Evolutionary conservation across 2,113 vertebrate species (phyloP), one percentile per base, ranked within the genome.

Genomic region (Bambusicola thoracicus): DNA sequence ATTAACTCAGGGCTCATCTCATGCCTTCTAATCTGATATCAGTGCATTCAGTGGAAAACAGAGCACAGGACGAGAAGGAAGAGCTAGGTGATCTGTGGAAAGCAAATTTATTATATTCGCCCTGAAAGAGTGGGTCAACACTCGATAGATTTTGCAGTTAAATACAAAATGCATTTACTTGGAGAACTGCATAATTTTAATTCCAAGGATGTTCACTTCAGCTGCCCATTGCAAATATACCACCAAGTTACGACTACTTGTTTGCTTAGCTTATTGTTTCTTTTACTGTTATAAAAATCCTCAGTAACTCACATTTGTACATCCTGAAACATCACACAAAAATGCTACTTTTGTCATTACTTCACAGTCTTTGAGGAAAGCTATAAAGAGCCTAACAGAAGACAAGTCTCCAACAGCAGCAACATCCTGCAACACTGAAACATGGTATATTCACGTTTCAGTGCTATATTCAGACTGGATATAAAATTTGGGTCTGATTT

Each of bases 381-480:
- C n/a, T 17, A 9, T 53, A 24, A 46, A 66, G 32, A 21, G n/a
- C 43, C 53, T 44, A 38, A 27, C 25, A 46, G 44, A 67, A 70
- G 29, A 63, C 9, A 58, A 2, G n/a, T 73, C 21, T 34, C 32
- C 21, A 24, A 56, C 53, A 41, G 49, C 84, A 87, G 34, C 34
- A 63, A 48, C 2, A 3, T 29, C 21, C 80, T 11, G 1, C 5
- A 3, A 2, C 4, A 10, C 58, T 48, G 46, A 48, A 88, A 48
- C 1, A 0, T 19, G 13, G 2, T 32, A 8, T 62, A 62, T 40
- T 76, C 32, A 36, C 16, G n/a, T n/a, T n/a, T n/a, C n/a, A n/a
- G n/a, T n/a, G n/a, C n/a, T n/a, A n/a, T n/a, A n/a, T n/a, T n/a
- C n/a, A 59, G 38, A 65, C 34, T 30, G 22, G 5, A 41, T 34